Conservation (phyloP, 2,888 invertebrate genomes). For the Boloria euphrosyne region DNA sequence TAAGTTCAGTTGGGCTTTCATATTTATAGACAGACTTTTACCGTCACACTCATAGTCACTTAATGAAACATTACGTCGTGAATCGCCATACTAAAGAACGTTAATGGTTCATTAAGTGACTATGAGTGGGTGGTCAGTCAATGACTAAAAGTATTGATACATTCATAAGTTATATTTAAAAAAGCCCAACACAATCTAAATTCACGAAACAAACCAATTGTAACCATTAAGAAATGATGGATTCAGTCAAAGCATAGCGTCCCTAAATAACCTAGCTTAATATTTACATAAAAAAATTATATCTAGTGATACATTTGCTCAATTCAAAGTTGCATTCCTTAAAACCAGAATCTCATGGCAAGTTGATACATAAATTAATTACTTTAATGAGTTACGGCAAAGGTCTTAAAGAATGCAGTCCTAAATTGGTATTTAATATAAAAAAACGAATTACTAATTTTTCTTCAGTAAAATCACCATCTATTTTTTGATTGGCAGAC, state of each 20-base stretch:
- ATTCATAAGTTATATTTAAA: neutral
- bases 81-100: too few species aligned
- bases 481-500: conserved; percentile 36
- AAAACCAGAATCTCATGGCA: conserved; percentile 12
- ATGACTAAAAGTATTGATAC: too few species aligned
- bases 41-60: too few species aligned
- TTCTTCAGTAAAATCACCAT: conserved; percentile 48
- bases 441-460: conserved; percentile 5
- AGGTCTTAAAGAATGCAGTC: conserved; percentile 25
- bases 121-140: too few species aligned
- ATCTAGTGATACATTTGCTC: conserved; percentile 20
- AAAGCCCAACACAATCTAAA: neutral
- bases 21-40: too few species aligned
- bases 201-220: conserved; percentile 38
- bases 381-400: neutral
- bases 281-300: conserved; percentile 38
- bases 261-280: conserved; percentile 32
- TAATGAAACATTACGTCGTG: too few species aligned
- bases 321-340: conserved; percentile 28
- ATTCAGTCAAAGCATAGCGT: conserved; percentile 38
- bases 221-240: conserved; percentile 49
- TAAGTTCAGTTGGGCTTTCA: too few species aligned
- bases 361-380: neutral
- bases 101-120: too few species aligned
- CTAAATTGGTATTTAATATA: conserved; percentile 11